Base-by-base conservation (phyloP, 2,797 vertebrate genomes). In the Eurystomus glaucurus region DNA sequence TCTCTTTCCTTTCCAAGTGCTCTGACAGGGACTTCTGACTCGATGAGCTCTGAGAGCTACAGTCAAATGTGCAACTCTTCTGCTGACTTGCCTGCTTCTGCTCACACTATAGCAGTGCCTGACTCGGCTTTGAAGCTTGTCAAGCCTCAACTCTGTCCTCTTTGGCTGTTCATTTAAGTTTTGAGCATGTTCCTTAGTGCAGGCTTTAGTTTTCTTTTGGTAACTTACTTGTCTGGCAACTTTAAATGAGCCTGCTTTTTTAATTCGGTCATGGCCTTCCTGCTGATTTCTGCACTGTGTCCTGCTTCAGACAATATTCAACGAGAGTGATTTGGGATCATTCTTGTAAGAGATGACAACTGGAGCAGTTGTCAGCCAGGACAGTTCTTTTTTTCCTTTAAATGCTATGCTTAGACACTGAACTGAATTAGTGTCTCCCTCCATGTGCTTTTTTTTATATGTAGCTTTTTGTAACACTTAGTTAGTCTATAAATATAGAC, bases 381-480 rank as follows among this genome's bases (percentile, higher is more conserved):
- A 82, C 33, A 37, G 7, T 37, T 77, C 71, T 77, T 78, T 54
- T 72, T 72, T n/a, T 35, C 17, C 70, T 92, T 68, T 86, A 91
- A 93, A 79, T 80, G 48, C 57, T 37, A 3, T 83, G 91, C 60
- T 81, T 89, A 39, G 60, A 55, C 52, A 66, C 77, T 52, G 46
- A 96, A 68, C 88, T 58, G 58, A 91, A 71, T 87, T 55, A 70
- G 61, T 61, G 35, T 52, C 51, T 92, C 50, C 33, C 52, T 92
- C 52, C 14, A 21, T 61, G 66, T 85, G 69, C 50, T 26, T 52
- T 91, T 39, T 39, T 48, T 85, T 85, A 51, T 14, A n/a, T 61
- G 46, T 68, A 43, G 88, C 37, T 76, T 77, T 88, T 89, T 82
- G 45, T 92, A 85, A 52, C 35, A 50, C 31, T 75, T 75, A 15